phyloP scores from a whole-genome alignment of 2,797 vertebrate species.

The Xenops minutus region DNA sequence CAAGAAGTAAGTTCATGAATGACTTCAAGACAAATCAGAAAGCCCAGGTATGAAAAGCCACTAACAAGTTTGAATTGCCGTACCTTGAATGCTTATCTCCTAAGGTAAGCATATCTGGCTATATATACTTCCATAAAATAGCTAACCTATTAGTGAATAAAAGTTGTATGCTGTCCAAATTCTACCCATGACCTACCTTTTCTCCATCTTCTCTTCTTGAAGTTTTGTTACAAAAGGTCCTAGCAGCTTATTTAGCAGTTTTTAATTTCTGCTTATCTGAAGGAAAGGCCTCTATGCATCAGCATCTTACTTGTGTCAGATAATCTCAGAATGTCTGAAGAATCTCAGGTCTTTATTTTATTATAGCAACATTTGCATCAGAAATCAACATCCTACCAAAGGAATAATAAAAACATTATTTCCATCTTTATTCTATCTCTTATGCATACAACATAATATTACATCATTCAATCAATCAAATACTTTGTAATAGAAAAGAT shows the following conservation, averaged over 20 bases:
- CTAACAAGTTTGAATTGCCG: neutral
- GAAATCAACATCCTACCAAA: neutral
- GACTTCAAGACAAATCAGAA: neutral
- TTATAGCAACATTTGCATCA: neutral
- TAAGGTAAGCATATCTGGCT: neutral
- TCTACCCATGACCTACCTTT: neutral
- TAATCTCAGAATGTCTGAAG: neutral
- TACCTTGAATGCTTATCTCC: neutral
- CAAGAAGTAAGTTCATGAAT: neutral
- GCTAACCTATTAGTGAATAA: neutral
- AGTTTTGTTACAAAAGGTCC: neutral
- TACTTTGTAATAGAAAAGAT: neutral
- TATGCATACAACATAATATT: neutral
- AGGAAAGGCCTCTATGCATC: neutral
- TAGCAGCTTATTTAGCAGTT: neutral
- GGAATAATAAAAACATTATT: neutral
- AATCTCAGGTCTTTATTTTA: neutral
- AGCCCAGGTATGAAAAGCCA: neutral
- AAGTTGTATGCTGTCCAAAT: neutral
- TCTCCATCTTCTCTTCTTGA: neutral
- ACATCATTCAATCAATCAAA: neutral
- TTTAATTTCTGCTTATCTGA: neutral
- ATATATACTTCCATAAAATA: neutral
- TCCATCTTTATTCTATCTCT: neutral
- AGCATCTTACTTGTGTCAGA: neutral